Conservation (phyloP, 2,113 vertebrate species). For the Alectura lathami region DNA sequence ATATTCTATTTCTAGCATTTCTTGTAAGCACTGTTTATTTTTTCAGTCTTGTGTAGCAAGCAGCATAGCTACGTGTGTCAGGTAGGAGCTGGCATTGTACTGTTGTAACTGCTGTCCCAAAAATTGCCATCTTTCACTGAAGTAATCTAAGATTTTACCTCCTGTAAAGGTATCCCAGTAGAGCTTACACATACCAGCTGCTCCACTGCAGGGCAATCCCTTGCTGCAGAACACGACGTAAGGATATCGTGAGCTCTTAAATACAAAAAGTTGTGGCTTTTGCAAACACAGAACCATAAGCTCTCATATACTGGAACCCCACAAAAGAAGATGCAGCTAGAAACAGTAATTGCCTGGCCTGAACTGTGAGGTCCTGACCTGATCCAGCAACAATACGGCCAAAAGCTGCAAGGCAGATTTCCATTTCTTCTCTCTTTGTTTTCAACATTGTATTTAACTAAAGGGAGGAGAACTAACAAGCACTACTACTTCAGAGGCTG, state of each 20-base stretch:
- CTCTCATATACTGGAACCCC: neutral
- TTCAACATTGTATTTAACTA: neutral
- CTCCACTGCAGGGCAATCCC: neutral
- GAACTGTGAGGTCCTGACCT: neutral
- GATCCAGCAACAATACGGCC: neutral
- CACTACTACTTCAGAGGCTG: neutral
- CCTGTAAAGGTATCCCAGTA: neutral
- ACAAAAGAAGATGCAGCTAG: neutral
- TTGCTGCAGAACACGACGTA: neutral
- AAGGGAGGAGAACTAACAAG: neutral
- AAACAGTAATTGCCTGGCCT: neutral
- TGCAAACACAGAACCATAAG: neutral
- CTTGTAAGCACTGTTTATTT: neutral
- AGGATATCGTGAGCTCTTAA: neutral
- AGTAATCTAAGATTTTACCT: neutral
- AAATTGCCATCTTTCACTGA: neutral
- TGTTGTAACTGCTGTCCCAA: neutral
- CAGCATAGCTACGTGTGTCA: neutral
- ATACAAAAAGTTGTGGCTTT: conserved; percentile 22
- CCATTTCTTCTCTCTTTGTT: neutral
- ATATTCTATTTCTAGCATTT: conserved; percentile 38
- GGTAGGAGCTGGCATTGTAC: neutral
- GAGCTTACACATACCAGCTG: neutral
- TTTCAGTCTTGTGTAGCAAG: neutral
- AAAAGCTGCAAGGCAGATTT: neutral